Percentiles rank a stretch among this genome's conserved stretches.
These are phyloP conservation scores for Novumbra hubbsi DNA, from an alignment of 2,797 vertebrate genomes.

Conservation along the genomic window DNA sequence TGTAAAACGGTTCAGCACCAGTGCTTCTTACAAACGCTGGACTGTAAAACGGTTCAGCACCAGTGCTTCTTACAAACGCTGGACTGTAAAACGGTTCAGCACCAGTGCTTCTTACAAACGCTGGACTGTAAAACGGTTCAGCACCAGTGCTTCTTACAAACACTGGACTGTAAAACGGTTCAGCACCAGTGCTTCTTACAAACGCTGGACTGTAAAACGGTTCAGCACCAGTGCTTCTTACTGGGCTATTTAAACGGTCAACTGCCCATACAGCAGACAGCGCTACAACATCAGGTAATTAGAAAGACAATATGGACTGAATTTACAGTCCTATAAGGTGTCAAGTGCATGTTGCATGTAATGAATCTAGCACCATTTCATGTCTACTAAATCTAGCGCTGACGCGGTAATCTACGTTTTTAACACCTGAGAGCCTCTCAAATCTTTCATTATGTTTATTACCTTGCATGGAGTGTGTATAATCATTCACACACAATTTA, in stretches of 20 bases:
- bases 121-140: slow-evolving; percentile 30
- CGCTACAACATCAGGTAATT: no score
- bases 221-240: slow-evolving; percentile 30
- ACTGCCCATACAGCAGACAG: no score
- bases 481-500: slow-evolving; percentile 34
- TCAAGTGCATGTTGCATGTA: no score
- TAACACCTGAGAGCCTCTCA: neutral
- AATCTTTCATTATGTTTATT: neutral
- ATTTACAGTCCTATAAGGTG: no score
- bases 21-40: slow-evolving; percentile 40
- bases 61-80: slow-evolving; percentile 41
- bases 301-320: no score
- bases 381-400: no score
- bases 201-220: slow-evolving; percentile 24
- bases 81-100: slow-evolving; percentile 37
- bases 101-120: slow-evolving; percentile 30
- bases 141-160: neutral
- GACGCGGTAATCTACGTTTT: no score
- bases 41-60: slow-evolving; percentile 35
- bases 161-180: neutral
- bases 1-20: slow-evolving; percentile 28
- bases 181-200: slow-evolving; percentile 49
- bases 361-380: no score
- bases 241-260: no score
- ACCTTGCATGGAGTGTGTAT: neutral